Base-by-base conservation (phyloP, 1,140 invertebrate species). In the Paramacrobiotus metropolitanus region DNA sequence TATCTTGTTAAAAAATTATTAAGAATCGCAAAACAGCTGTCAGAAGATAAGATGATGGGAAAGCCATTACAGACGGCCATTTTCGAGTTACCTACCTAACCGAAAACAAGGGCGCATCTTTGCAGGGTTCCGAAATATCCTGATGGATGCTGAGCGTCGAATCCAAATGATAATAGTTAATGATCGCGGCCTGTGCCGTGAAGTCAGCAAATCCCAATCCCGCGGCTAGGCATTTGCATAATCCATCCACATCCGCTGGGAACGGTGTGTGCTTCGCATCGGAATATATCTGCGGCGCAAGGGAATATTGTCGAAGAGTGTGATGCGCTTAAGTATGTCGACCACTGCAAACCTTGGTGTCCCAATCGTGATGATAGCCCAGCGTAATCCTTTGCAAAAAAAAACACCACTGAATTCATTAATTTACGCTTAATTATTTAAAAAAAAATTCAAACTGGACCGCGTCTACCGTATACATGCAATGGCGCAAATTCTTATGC, bases 311-410 rank as follows among this genome's bases (percentile, higher is more conserved):
- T 21, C 77, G 86, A 83, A 44, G 73, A 78, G 68, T 88, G 87
- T 28, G 81, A 68, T 79, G 81, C 66, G 59, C 75, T 74, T 63
- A 31, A 61, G 18, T 59, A 44, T 29, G 31, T 61, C 18, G 68
- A 72, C 55, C 29, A 63, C 59, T 15, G 55, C 44, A 29, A 61
- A 85, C 78, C 78, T 94, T 94, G 48, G 85, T 86, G 68, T 91
- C 82, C 90, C 90, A 94, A 73, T 94, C 81, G 71, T 95, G 88
- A 73, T 95, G 90, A 71, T 92, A 94, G 21, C 91, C 90, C 31
- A 94, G 71, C 1, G 90, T 94, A 20, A 82, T 79, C 91, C 91
- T n/a, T n/a, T n/a, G n/a, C n/a, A n/a, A n/a, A n/a, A n/a, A n/a
- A n/a, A n/a, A n/a, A n/a, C n/a, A n/a, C n/a, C n/a, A n/a, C n/a